Evolutionary conservation across 2,797 vertebrate genomes (phyloP).

Genomic region (Labeo calbasu): DNA sequence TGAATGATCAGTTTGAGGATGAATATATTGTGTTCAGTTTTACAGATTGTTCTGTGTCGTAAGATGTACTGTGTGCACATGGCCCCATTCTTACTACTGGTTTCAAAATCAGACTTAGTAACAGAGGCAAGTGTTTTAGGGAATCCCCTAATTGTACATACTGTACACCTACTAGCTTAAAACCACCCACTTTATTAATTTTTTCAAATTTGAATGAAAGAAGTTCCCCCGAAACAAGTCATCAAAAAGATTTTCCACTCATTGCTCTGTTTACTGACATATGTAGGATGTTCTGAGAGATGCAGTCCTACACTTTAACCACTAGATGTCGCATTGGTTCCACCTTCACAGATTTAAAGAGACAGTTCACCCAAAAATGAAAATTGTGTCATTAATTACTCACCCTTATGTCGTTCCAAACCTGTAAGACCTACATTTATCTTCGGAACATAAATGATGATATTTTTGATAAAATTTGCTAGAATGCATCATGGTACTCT

Average conservation of each 20-base stretch:
- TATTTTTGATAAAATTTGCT: no score
- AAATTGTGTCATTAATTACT: no score
- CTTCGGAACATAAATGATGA: no score
- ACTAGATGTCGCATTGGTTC: slow-evolving; percentile 9
- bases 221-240: neutral
- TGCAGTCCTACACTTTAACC: slow-evolving; percentile 4
- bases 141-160: neutral
- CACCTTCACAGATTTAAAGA: neutral
- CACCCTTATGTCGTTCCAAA: no score
- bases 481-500: no score
- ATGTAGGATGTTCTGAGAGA: neutral
- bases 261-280: neutral
- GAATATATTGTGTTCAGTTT: neutral
- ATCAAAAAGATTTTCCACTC: neutral
- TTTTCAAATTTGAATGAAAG: neutral
- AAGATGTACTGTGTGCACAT: neutral
- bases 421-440: no score
- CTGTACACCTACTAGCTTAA: neutral
- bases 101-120: neutral
- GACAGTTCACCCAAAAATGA: no score
- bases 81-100: neutral
- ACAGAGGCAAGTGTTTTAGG: neutral
- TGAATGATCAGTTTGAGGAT: neutral
- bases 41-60: neutral
- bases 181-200: neutral